A percentile compares a stretch with the other conserved stretches of the same genome.
These are phyloP conservation scores for Drosophila gunungcola DNA, from an alignment of 1,140 invertebrate species.

Conservation along the genomic window DNA sequence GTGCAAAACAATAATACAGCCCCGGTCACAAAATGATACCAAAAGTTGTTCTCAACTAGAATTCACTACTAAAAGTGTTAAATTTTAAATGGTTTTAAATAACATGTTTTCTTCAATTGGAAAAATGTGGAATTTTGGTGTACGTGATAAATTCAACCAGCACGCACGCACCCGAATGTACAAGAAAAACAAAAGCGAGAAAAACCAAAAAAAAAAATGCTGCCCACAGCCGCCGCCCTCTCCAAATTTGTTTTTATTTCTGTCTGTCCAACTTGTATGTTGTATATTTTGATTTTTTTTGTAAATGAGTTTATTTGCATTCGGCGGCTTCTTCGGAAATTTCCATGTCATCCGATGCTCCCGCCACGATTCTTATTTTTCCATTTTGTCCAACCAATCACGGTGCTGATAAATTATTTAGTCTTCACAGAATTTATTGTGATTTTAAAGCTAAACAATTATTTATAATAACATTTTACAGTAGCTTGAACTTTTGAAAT, in stretches of 20 bases:
- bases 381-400: not conserved
- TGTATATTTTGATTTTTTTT: slow-evolving; percentile 31
- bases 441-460: no score
- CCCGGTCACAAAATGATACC: not conserved
- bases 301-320: slow-evolving; percentile 34
- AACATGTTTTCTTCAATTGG: slow-evolving; percentile 27
- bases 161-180: slow-evolving; percentile 54
- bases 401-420: no score
- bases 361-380: slow-evolving; percentile 8
- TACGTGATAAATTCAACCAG: slow-evolving; percentile 72
- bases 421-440: no score
- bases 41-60: not conserved
- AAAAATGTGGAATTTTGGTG: slow-evolving; percentile 31
- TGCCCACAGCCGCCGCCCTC: slow-evolving; percentile 3
- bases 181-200: slow-evolving; percentile 16
- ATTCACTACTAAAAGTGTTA: not conserved
- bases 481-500: no score
- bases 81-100: not conserved
- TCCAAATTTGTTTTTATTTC: slow-evolving; percentile 13
- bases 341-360: slow-evolving; percentile 20
- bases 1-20: slow-evolving; percentile 53
- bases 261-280: slow-evolving; percentile 46
- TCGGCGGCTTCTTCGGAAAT: slow-evolving; percentile 9
- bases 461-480: no score
- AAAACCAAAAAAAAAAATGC: slow-evolving; percentile 33